phyloP scores from a whole-genome alignment of 1,140 invertebrate genomes.

The Rhysida immarginata region DNA sequence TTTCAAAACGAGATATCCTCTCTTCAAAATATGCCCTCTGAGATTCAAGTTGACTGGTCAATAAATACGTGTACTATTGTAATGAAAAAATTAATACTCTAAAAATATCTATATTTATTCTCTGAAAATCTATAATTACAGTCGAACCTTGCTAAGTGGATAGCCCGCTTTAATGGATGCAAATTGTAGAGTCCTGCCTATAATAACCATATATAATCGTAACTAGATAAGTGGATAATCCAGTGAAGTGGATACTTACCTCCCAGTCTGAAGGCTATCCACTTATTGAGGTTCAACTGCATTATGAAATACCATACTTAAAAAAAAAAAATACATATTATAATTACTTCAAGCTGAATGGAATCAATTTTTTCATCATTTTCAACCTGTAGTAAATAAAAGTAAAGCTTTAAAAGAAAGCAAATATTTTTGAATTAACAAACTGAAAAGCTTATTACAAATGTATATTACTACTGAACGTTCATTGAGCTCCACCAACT shows the following conservation, averaged over 20 bases:
- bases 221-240: too few species aligned
- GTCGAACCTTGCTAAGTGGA: too few species aligned
- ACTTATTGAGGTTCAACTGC: too few species aligned
- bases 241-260: too few species aligned
- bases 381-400: conserved; percentile 22
- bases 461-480: neutral
- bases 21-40: conserved; percentile 89
- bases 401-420: neutral
- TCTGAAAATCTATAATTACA: too few species aligned
- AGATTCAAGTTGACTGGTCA: conserved; percentile 92
- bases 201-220: too few species aligned
- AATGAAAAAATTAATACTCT: conserved; percentile 19
- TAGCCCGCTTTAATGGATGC: too few species aligned
- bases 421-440: neutral
- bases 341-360: conserved; percentile 53
- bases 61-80: conserved; percentile 74
- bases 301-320: too few species aligned
- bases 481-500: conserved; percentile 60
- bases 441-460: neutral
- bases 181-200: too few species aligned
- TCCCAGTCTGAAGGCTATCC: too few species aligned
- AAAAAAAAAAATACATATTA: too few species aligned
- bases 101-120: too few species aligned
- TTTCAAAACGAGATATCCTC: conserved; percentile 46
- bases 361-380: conserved; percentile 79